A percentile compares a stretch with the other conserved stretches of the same genome.
phyloP scores from a whole-genome alignment of 2,888 invertebrate genomes.

The Drosophila leonis region DNA sequence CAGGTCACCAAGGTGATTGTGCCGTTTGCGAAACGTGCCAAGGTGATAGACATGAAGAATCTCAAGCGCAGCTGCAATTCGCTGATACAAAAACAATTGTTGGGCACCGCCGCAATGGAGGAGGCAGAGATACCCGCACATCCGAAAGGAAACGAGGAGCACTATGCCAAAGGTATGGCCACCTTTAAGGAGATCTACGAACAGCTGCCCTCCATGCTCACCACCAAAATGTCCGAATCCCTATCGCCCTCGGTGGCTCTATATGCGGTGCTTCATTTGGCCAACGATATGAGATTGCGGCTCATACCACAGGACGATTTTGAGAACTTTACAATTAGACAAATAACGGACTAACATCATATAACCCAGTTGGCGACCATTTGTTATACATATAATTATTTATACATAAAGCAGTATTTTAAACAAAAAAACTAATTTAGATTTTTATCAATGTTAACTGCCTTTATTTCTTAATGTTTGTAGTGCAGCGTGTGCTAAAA shows the following conservation, averaged over 20 bases:
- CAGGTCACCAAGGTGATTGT: conserved; percentile 88
- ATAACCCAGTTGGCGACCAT: conserved; percentile 7
- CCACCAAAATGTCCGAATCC: conserved; percentile 89
- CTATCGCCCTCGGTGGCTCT: conserved; percentile 92
- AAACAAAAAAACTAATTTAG: not conserved
- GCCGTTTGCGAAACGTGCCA: conserved; percentile 92
- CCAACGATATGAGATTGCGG: conserved; percentile 91
- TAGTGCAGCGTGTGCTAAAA: not conserved
- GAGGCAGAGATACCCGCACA: conserved; percentile 64
- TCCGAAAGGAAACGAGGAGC: conserved; percentile 64
- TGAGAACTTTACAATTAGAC: conserved; percentile 86
- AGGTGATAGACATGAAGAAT: conserved; percentile 94
- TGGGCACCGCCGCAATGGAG: conserved; percentile 28
- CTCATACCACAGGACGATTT: conserved; percentile 86
- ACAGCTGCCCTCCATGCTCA: conserved; percentile 87
- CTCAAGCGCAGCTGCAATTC: conserved; percentile 92
- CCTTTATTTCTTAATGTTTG: not conserved
- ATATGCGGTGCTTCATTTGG: conserved; percentile 92
- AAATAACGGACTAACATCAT: conserved; percentile 68
- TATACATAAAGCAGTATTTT: conserved; percentile 35
- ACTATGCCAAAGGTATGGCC: conserved; percentile 85
- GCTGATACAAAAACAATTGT: conserved; percentile 85
- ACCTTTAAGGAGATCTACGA: conserved; percentile 87
- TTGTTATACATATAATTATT: not conserved
- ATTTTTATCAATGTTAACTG: not conserved